Evolutionary conservation across 2,113 vertebrate species (phyloP).

Genomic region (Saimiri boliviensis): DNA sequence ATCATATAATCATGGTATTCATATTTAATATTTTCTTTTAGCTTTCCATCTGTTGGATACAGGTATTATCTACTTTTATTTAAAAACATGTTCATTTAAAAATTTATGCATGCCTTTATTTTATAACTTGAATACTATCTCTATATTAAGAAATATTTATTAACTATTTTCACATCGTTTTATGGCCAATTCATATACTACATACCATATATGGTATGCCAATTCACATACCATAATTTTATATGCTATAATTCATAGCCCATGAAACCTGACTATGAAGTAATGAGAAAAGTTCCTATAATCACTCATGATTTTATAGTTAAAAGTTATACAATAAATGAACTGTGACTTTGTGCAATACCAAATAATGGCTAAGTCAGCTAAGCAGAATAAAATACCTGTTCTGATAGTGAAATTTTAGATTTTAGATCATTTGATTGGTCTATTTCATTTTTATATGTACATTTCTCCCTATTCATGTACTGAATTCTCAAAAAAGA

Average conservation of each 20-base stretch:
- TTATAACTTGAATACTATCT: neutral
- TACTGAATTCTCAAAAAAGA: neutral
- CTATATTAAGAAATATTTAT: conserved; percentile 35
- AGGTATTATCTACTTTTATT: conserved; percentile 86
- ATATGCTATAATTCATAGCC: neutral
- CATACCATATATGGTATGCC: neutral
- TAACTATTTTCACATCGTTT: conserved; percentile 6
- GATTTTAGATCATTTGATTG: neutral
- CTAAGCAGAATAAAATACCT: neutral
- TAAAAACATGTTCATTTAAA: neutral
- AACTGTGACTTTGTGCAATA: neutral
- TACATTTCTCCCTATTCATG: neutral
- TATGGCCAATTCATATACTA: neutral
- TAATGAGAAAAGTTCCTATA: neutral
- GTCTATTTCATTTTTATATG: neutral
- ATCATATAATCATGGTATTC: conserved; percentile 60
- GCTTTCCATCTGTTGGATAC: conserved; percentile 91
- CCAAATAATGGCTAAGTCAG: neutral
- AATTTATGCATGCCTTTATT: neutral
- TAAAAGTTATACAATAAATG: neutral
- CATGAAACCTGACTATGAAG: neutral
- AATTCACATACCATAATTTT: neutral
- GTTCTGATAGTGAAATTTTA: neutral
- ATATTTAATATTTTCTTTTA: conserved; percentile 82
- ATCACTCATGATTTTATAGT: neutral